These are phyloP conservation scores for Chrysina gloriosa DNA, from an alignment of 2,888 invertebrate genomes.

Conservation along the genomic window DNA sequence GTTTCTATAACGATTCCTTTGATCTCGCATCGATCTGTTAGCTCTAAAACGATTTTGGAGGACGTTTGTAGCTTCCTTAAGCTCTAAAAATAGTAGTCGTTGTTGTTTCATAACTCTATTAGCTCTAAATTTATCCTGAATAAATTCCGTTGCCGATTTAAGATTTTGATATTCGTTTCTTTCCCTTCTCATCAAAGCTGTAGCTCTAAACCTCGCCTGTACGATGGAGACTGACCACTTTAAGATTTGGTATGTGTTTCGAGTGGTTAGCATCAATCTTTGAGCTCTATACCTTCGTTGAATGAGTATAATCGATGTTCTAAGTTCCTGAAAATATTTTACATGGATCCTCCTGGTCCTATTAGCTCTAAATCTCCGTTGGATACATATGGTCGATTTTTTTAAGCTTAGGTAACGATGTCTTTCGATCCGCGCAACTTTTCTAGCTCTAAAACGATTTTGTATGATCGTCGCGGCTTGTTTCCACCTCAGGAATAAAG, in stretches of 20 bases:
- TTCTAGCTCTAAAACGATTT: constrained; percentile 66
- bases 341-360: constrained; percentile 58
- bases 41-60: constrained; percentile 58
- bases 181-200: constrained; percentile 49
- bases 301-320: constrained; percentile 58
- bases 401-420: constrained; percentile 62
- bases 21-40: constrained; percentile 56
- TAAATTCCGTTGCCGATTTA: constrained; percentile 40
- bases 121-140: constrained; percentile 4
- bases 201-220: constrained; percentile 44
- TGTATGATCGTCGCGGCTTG: constrained; percentile 66
- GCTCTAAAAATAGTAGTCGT: constrained; percentile 54
- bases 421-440: constrained; percentile 62
- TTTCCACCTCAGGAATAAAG: constrained; percentile 47
- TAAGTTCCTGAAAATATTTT: constrained; percentile 55
- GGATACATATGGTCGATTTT: constrained; percentile 52
- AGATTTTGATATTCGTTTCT: neutral
- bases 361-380: constrained; percentile 54
- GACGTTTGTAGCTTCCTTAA: constrained; percentile 56
- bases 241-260: constrained; percentile 35
- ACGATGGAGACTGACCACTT: constrained; percentile 45
- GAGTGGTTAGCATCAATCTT: constrained; percentile 39
- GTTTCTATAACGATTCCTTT: constrained; percentile 55
- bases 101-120: constrained; percentile 57
- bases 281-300: constrained; percentile 47